Base-by-base conservation (phyloP, 2,797 vertebrate species). In the Borostomias antarcticus region DNA sequence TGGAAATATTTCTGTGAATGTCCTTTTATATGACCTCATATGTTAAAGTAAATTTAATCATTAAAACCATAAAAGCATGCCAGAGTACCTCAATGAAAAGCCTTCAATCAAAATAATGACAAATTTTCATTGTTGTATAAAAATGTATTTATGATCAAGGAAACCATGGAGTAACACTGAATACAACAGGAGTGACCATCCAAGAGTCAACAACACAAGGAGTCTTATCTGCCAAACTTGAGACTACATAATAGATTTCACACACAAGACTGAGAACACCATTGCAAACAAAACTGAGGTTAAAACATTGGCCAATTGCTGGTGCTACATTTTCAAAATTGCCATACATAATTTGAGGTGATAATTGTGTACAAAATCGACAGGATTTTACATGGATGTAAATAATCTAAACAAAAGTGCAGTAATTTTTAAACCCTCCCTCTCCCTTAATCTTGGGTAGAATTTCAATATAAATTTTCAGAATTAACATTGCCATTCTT, bases 101-200 rank as follows among this genome's bases (percentile, higher is more conserved):
- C 19, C 21, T 35, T 35, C 9, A 35, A 9, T 4, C 9, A 35
- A 35, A 35, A 50, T 50, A n/a, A 50, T 51, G 35, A 51, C 48
- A 23, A 51, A 63, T 72, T 70, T 54, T 32, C 66, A 69, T 64
- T 59, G 59, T 74, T 71, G 67, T 74, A 79, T 72, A 81, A 76
- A 74, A 91, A 89, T 85, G 81, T 75, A 88, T 91, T 90, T 90
- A 91, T 90, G 89, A 90, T 84, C 76, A 88, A 89, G 87, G 91
- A 90, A 89, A 89, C 89, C 88, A 89, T 83, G 80, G 80, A 88
- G 79, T 89, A 92, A 93, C 90, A 93, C 89, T 90, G 87, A 93
- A 90, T 91, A 91, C 89, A 91, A 89, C 86, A 82, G 89, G 89
- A 89, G 86, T 89, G 86, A 88, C 88, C 85, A 82, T 89, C 86